These are phyloP conservation scores for Papilio dardanus DNA, from an alignment of 1,140 invertebrate species.

Conservation along the genomic window DNA sequence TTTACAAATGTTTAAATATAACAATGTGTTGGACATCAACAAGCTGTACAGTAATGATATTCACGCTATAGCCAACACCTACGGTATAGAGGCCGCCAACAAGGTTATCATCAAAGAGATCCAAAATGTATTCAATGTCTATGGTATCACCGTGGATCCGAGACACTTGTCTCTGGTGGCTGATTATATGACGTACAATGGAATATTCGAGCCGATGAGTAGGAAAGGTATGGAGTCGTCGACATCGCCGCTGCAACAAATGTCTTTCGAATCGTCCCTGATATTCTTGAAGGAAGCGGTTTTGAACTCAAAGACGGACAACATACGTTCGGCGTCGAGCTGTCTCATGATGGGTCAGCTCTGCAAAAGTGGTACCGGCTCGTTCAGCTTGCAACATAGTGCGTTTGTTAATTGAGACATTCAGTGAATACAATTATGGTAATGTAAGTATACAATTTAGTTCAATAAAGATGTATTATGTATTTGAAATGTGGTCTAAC, in stretches of 20 bases:
- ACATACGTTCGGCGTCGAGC: conserved; percentile 93
- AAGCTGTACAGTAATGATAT: conserved; percentile 97
- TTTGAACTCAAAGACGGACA: conserved; percentile 87
- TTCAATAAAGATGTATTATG: not conserved
- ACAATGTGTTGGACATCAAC: conserved; percentile 92
- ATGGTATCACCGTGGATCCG: conserved; percentile 97
- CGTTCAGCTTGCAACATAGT: conserved; percentile 82
- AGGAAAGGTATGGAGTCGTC: conserved; percentile 94
- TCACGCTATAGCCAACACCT: conserved; percentile 93
- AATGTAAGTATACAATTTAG: not conserved
- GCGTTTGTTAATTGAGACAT: conserved; percentile 46
- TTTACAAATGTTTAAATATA: conserved; percentile 92
- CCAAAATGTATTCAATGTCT: conserved; percentile 96
- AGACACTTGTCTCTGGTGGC: conserved; percentile 96
- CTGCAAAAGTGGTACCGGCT: conserved; percentile 92
- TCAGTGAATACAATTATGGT: conserved; percentile 28
- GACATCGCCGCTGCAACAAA: conserved; percentile 97
- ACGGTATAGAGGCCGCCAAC: conserved; percentile 98
- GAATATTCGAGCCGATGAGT: conserved; percentile 94
- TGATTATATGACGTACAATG: conserved; percentile 99
- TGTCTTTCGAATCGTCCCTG: conserved; percentile 98
- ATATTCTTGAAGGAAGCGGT: conserved; percentile 93
- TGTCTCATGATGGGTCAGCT: conserved; percentile 94
- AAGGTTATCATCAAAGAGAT: conserved; percentile 96
- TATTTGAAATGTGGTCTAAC: not conserved